These are phyloP conservation scores for Rafetus swinhoei DNA, from an alignment of 2,113 vertebrate genomes.

Conservation along the genomic window DNA sequence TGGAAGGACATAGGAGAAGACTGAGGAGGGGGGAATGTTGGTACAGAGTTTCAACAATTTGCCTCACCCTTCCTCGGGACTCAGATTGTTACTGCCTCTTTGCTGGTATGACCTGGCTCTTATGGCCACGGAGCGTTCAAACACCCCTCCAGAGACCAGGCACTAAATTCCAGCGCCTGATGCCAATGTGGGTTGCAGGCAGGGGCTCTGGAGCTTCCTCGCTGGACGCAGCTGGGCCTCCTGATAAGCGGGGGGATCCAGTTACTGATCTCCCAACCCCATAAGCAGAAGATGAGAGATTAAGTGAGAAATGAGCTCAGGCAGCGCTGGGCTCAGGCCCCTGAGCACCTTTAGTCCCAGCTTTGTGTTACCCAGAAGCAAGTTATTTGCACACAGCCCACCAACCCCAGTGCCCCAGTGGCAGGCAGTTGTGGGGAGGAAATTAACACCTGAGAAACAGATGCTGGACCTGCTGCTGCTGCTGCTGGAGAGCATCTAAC, in stretches of 20 bases:
- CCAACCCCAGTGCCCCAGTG: background rate
- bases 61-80: background rate
- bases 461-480: accelerated
- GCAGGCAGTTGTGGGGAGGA: background rate
- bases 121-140: background rate
- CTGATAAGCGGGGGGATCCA: background rate
- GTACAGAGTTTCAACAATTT: background rate
- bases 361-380: background rate
- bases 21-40: background rate
- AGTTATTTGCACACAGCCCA: background rate
- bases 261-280: background rate
- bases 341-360: background rate
- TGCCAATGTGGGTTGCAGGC: background rate
- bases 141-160: background rate
- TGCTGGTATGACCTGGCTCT: background rate
- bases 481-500: background rate
- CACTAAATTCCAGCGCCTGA: background rate
- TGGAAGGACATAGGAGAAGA: background rate
- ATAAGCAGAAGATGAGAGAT: background rate
- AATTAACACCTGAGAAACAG: background rate
- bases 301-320: background rate
- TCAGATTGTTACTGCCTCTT: background rate
- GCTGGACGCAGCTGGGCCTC: background rate
- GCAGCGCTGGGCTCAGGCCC: background rate
- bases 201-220: background rate